These are phyloP conservation scores for Drosophila insularis DNA, from an alignment of 1,140 invertebrate genomes.

Conservation along the genomic window DNA sequence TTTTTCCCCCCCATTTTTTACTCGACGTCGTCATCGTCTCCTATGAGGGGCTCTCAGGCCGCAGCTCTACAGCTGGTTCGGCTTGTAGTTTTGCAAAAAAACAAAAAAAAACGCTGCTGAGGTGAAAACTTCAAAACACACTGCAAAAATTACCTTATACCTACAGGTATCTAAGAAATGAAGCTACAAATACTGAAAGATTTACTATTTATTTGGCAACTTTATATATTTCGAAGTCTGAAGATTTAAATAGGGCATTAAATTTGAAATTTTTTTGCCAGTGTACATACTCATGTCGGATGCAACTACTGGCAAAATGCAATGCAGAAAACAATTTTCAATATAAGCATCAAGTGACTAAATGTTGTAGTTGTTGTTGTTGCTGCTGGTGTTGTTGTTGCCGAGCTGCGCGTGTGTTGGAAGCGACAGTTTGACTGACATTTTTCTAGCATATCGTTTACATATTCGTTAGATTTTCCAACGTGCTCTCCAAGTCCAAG, in stretches of 20 bases:
- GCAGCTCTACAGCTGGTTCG: constrained; percentile 47
- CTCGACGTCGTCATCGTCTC: constrained; percentile 63
- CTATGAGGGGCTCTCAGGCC: constrained; percentile 49
- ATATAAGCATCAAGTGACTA: constrained; percentile 81
- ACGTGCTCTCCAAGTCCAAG: constrained; percentile 40
- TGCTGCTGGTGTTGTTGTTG: constrained; percentile 32
- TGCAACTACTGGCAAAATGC: constrained; percentile 73
- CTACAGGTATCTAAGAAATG: too few species aligned
- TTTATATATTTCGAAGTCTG: too few species aligned
- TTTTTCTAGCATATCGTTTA: constrained; percentile 82
- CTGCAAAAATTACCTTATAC: background rate
- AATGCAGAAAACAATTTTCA: constrained; percentile 78
- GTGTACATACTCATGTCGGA: constrained; percentile 50
- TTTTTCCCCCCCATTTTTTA: constrained; percentile 48
- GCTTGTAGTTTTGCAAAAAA: constrained; percentile 39
- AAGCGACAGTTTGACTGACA: constrained; percentile 82
- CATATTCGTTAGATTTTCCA: constrained; percentile 79
- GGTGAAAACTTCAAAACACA: constrained; percentile 44
- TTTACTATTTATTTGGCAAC: too few species aligned
- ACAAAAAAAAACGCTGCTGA: constrained; percentile 23
- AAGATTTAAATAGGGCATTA: too few species aligned
- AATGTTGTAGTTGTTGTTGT: constrained; percentile 52
- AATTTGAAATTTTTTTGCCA: background rate
- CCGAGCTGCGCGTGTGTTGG: constrained; percentile 72
- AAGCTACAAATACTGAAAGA: too few species aligned